Evolutionary conservation across 2,113 vertebrate genomes (phyloP), one percentile per base, ranked within the genome.

Genomic region (Seriola dumerili): DNA sequence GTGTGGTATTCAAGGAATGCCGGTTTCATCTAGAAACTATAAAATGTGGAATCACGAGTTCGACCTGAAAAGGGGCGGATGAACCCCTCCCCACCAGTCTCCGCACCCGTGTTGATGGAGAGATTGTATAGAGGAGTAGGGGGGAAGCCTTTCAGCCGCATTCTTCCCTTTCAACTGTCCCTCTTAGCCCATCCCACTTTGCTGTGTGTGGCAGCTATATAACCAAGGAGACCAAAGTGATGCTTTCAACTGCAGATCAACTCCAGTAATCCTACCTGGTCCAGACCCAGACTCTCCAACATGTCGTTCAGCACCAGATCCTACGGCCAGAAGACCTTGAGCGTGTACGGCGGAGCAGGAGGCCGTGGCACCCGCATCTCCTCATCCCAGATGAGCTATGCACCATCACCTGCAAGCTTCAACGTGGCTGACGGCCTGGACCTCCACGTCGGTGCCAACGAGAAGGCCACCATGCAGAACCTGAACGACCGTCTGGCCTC

Each of bases 401-500:
- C 9, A 5, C 5, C 73, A 3, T 6, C 50, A 2, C 8, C 72
- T 0, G 59, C 78, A 16, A 76, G 76, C 57, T 88, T 93, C 65
- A 85, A 90, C 77, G 83, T 84, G 10, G 5, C 78, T 0, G 87
- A 93, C 8, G 91, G 85, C 54, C 77, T 91, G 10, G 92, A 93
- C 85, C 83, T 93, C 57, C 81, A 91, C 10, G 88, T 88, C 0
- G 74, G 89, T 0, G 81, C 76, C 81, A 94, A 94, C 8, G 90
- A 95, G 89, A 96, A 96, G 88, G 80, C 88, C 84, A 95, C 91
- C 85, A 94, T 96, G 94, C 91, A 95, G 90, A 93, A 95, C 86
- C 89, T 96, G 59, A 96, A 96, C 7, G 82, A 93, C 64, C 95
- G 95, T 4, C 87, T 96, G 77, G 84, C 91, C 61, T 61, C 72